phyloP scores from a whole-genome alignment of 2,888 invertebrate genomes.

The Tridacna gigas region DNA sequence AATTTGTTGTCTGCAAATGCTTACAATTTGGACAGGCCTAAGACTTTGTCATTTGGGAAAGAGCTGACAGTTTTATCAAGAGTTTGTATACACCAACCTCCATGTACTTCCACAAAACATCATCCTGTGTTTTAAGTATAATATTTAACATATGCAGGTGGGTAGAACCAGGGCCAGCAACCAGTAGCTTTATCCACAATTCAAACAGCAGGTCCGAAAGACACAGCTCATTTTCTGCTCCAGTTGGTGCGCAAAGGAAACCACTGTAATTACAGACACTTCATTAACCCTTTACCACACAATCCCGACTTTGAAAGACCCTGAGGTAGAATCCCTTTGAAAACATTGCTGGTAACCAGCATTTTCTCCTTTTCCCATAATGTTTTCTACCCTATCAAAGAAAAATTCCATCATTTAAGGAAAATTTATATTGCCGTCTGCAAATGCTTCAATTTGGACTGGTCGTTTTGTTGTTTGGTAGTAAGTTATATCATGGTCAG shows the following conservation, averaged over 20 bases:
- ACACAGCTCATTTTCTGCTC: constrained; percentile 28
- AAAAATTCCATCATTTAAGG: too few relatives aligned
- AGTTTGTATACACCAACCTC: constrained; percentile 27
- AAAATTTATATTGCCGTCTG: too few relatives aligned
- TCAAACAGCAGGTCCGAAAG: constrained; percentile 45
- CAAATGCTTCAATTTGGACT: too few relatives aligned
- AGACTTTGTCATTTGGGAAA: too few relatives aligned
- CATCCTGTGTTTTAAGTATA: constrained; percentile 52
- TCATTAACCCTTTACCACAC: not conserved
- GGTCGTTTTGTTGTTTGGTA: too few relatives aligned
- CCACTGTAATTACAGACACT: constrained; percentile 37
- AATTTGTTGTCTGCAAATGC: not conserved
- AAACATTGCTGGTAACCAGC: too few relatives aligned
- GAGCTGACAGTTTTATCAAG: too few relatives aligned
- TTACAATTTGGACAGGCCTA: not conserved
- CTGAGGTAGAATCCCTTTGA: too few relatives aligned
- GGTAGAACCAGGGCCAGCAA: constrained; percentile 57
- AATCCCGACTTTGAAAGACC: too few relatives aligned
- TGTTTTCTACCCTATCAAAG: too few relatives aligned
- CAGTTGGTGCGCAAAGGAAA: constrained; percentile 25
- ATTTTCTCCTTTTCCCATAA: too few relatives aligned
- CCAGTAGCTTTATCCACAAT: constrained; percentile 52
- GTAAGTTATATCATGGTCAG: too few relatives aligned
- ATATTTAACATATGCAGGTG: constrained; percentile 63
- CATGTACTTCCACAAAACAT: constrained; percentile 56